Base-by-base conservation (phyloP, 2,888 invertebrate genomes). In the Eubasilissa splendida region DNA sequence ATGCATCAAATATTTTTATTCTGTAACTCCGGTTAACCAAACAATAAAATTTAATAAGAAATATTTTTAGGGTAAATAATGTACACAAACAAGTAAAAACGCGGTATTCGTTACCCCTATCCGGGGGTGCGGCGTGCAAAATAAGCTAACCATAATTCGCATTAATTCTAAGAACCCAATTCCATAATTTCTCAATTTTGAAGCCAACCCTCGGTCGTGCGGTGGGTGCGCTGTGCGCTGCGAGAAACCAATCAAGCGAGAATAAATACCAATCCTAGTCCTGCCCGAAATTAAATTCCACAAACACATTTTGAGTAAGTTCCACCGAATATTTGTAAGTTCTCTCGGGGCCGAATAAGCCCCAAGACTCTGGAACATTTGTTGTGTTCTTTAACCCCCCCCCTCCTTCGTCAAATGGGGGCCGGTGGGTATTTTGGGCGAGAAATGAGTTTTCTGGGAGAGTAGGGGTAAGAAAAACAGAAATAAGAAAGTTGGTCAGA, bases 221-320 rank as follows among this genome's bases (percentile, higher is more conserved):
- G 82, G 82, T 68, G 66, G 74, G 31, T 68, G 77, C 73, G 78
- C 76, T 80, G 56, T 71, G 78, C 73, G 78, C 76, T 80, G 56
- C 76, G 78, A 76, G 54, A 73, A 83, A 81, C 76, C 83, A 81
- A 83, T 83, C 83, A 79, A 78, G 79, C 70, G 83, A 79, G 80
- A 83, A 83, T 79, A 83, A 83, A 83, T 83, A 83, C 83, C 83
- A 83, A 83, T 83, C 80, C 79, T 54, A 59, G 77, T 76, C 80
- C 80, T 68, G 52, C 76, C 80, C 80, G 68, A 81, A 83, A 83
- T 83, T 83, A 83, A 83, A 83, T 83, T 83, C 83, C 83, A 78
- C 83, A 81, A 83, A 83, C 82, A 83, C 81, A 82, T 83, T 83
- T 81, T 83, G 76, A 80, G 83, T 83, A 82, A 80, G 80, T 83